Conservation (phyloP, 2,888 invertebrate species). For the Cheilosia grossa region DNA sequence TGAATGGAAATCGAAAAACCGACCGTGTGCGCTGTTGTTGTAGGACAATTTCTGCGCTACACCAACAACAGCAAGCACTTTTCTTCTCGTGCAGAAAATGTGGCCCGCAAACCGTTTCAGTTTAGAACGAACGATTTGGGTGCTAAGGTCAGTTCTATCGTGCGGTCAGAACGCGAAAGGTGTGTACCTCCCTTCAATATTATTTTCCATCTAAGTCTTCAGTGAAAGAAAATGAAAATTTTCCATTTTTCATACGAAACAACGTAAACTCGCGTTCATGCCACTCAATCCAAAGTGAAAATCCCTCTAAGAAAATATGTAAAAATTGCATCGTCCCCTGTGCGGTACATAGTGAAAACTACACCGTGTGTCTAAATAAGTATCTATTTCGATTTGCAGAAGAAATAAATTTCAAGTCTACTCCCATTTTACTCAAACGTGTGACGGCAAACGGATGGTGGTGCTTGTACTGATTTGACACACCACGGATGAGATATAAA, state of each 20-base stretch:
- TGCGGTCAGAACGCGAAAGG: constrained; percentile 76
- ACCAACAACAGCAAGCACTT: constrained; percentile 20
- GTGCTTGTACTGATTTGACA: constrained; percentile 52
- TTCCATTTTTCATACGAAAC: constrained; percentile 18
- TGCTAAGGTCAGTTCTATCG: constrained; percentile 79
- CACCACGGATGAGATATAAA: constrained; percentile 13
- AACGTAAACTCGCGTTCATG: background rate
- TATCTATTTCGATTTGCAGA: constrained; percentile 10
- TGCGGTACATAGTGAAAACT: constrained; percentile 28
- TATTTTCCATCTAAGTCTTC: constrained; percentile 15
- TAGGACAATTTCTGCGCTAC: constrained; percentile 50
- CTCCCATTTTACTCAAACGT: constrained; percentile 27
- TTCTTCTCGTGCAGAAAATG: constrained; percentile 72
- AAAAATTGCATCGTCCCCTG: constrained; percentile 27
- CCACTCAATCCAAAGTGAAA: constrained; percentile 26
- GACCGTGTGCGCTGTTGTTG: constrained; percentile 40
- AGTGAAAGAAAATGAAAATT: constrained; percentile 44
- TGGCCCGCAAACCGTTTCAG: constrained; percentile 78
- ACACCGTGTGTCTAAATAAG: constrained; percentile 17
- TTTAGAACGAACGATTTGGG: constrained; percentile 82
- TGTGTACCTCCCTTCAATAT: constrained; percentile 66
- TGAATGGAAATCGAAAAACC: constrained; percentile 70
- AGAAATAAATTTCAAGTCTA: background rate
- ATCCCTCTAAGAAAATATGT: background rate
- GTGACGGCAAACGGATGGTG: constrained; percentile 50